Base-by-base conservation (phyloP, 2,888 invertebrate species). In the Acheta domesticus region DNA sequence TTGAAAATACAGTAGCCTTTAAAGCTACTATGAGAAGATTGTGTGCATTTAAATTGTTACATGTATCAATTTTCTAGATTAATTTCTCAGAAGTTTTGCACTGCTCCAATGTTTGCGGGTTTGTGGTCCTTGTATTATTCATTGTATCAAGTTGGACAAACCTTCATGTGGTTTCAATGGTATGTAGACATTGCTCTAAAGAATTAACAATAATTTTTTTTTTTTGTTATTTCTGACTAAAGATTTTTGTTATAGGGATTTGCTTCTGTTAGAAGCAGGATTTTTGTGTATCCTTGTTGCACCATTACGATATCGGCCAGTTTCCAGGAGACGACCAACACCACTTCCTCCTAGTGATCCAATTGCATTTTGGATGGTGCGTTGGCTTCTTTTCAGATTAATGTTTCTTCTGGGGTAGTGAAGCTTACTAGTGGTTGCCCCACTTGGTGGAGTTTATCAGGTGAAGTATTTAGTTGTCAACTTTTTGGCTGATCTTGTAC, bases 361-460 rank as follows among this genome's bases (percentile, higher is more conserved):
- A 16, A 88, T 93, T 76, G 89, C 90, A 8, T 87, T 93, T 83
- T 93, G 92, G 92, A 86, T 92, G 50, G 89, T 93, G 4, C 89
- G 91, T 81, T 94, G 94, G 93, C 87, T 94, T 14, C 87, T 93
- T 11, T 94, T 94, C 83, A 88, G 94, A 76, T 89, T 93, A 78
- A 89, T 93, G 88, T 92, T 94, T 91, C 92, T 4, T 91, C 91
- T 8, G 94, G 93, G 5, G 88, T 93, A 21, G 90, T 92, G 1
- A 94, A 94, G 86, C 87, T 94, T 74, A 89, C 90, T 74, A 92
- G 92, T 84, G 90, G 90, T 36, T 93, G 93, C 84, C 92, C 93
- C 1, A 89, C 91, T 62, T 94, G 94, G 94, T 94, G 94, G 94
- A 90, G 90, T 82, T 89, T 94, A 74, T 90, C 91, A 84, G 93